Base-by-base conservation (phyloP, 2,113 vertebrate species). In the Daboia siamensis region DNA sequence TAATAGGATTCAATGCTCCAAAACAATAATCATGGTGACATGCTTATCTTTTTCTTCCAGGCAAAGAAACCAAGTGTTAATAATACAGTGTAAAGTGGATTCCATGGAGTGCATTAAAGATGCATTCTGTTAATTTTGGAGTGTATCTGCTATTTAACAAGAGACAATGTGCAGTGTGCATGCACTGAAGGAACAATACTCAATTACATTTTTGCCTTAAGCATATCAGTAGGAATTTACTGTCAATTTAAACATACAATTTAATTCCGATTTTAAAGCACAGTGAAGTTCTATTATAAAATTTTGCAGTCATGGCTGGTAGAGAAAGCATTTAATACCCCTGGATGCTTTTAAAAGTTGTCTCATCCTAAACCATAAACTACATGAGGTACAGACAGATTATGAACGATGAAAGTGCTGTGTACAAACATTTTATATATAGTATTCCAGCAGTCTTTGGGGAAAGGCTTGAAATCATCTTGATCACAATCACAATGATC, bases 1-100 rank as follows among this genome's bases (percentile, higher is more conserved):
- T 95, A 80, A 94, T 90, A 93, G 90, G 69, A 86, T 39, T 94
- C 93, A 93, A 95, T 21, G 39, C 64, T 86, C 93, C 2, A 84
- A 4, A 95, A 86, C 89, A 93, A 87, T 91, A 90, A 93, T 95
- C 93, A 94, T 93, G 57, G 57, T 87, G 64, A 92, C 9, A 9
- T 57, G 52, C 88, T 95, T 94, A 64, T 57, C 51, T 95, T 91
- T 87, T 93, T 74, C 89, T 91, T 46, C 46, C 94, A 86, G 54
- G 89, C 91, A 87, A 93, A n/a, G 46, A 93, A 93, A 90, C 88
- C 93, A 91, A 91, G 90, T 23, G 52, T 91, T 87, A 69, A 91
- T 86, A 87, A 54, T 3, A 21, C 54, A 92, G 17, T 52, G 0
- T 52, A 93, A 95, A 93, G 88, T 93, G 51, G 33, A 88, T 88